phyloP scores from a whole-genome alignment of 2,797 vertebrate genomes.

The Myotis pilosus region DNA sequence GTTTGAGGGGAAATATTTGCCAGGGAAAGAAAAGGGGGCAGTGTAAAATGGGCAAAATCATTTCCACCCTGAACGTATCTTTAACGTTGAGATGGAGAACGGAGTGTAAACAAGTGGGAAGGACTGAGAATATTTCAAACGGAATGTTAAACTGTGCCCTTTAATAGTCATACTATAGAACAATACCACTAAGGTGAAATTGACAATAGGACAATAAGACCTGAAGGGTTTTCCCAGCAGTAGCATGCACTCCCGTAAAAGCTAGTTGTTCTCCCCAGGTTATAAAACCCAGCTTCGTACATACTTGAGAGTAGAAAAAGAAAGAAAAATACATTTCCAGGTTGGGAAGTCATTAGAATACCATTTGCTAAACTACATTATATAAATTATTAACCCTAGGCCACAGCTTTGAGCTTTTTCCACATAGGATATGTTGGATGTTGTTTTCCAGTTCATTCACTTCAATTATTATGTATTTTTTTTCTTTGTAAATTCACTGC shows the following conservation, averaged over 20 bases:
- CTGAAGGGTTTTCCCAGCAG: neutral
- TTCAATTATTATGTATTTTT: constrained; percentile 48
- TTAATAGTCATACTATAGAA: neutral
- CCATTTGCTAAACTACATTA: constrained; percentile 50
- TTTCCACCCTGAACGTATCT: neutral
- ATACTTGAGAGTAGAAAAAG: neutral
- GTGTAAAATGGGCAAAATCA: neutral
- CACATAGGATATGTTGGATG: neutral
- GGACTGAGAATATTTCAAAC: neutral
- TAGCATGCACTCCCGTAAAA: neutral
- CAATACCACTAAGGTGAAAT: neutral
- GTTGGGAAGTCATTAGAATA: constrained; percentile 57
- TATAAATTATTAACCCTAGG: constrained; percentile 62
- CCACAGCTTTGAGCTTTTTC: neutral
- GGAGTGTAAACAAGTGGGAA: neutral
- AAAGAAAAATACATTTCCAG: neutral
- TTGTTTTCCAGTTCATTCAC: constrained; percentile 37
- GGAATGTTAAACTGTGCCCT: neutral
- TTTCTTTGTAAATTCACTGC: constrained; percentile 55
- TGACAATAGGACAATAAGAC: neutral
- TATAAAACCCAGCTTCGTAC: neutral
- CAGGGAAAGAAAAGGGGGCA: neutral
- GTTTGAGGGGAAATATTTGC: neutral
- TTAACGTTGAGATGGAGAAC: neutral
- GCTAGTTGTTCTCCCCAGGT: neutral